phyloP scores from a whole-genome alignment of 2,113 vertebrate genomes.

The Corythornis madagascariensis region DNA sequence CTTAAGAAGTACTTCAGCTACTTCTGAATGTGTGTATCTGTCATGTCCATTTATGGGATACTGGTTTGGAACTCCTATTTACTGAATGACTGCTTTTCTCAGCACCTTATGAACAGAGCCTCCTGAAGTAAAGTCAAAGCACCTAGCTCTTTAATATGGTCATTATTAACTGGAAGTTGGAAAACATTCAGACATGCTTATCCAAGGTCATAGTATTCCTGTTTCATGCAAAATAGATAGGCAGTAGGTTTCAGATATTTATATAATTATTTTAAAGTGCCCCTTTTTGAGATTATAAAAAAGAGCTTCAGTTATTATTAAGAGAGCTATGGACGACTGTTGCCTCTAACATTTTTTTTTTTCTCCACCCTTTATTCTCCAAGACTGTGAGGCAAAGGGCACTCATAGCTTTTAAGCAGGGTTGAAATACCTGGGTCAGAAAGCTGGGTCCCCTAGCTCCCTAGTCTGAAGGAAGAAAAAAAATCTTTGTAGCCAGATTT shows the following conservation, averaged over 20 bases:
- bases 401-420: constrained; percentile 40
- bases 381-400: neutral
- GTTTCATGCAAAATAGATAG: neutral
- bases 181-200: neutral
- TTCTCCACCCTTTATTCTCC: neutral
- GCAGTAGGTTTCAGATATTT: neutral
- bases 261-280: neutral
- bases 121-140: neutral
- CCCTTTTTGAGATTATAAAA: neutral
- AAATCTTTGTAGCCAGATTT: constrained; percentile 22
- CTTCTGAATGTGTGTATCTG: neutral
- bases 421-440: constrained; percentile 53
- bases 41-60: neutral
- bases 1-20: neutral
- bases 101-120: neutral
- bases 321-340: neutral
- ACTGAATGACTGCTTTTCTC: neutral
- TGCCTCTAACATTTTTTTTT: neutral
- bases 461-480: constrained; percentile 13
- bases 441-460: constrained; percentile 15
- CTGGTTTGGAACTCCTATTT: neutral
- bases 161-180: neutral
- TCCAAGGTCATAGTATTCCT: neutral
- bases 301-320: neutral
- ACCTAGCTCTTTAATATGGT: neutral